Evolutionary conservation across 1,140 invertebrate species (phyloP), one percentile per base, ranked within the genome.

Genomic region (Drosophila persimilis): DNA sequence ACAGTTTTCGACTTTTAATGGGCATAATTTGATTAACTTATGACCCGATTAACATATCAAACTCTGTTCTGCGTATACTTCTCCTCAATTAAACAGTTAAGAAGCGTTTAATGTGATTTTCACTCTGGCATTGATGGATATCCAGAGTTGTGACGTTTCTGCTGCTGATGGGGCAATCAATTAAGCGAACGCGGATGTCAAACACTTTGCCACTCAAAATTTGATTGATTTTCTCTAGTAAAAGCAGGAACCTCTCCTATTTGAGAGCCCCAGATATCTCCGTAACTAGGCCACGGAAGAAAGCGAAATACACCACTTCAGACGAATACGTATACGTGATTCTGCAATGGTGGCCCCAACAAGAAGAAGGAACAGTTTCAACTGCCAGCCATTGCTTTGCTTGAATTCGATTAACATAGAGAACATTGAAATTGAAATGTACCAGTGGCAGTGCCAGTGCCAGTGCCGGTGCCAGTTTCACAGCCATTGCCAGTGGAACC

Each of bases 161-260:
- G 31, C 43, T 47, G 44, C 45, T 66, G 41, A 44, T 59, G 60
- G 55, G 66, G 73, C 73, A 81, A 86, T 85, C 81, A 85, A 85
- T 85, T 85, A 81, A 77, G 41, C 53, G 35, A 43, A 52, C 63
- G 43, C 41, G 47, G 44, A 57, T 81, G 80, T 69, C 76, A 77
- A 85, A 70, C 63, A 46, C 62, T 77, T 71, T 77, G 69, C 51
- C 63, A 62, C 77, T 65, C 46, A 51, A 58, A 67, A 67, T 72
- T 86, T 85, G 83, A 85, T 85, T 85, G 81, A 85, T 86, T 81
- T 77, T 65, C 69, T 17, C 8, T 6, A 46, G 20, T 6, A 56
- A 45, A 46, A 26, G 13, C 35, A 41, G 24, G 66, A 47, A 5
- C 41, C 35, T 55, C 54, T 39, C 24, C 54, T 17, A 59, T 29